Evolutionary conservation across 2,888 invertebrate species (phyloP).

Genomic region (Clistopyga incitator): DNA sequence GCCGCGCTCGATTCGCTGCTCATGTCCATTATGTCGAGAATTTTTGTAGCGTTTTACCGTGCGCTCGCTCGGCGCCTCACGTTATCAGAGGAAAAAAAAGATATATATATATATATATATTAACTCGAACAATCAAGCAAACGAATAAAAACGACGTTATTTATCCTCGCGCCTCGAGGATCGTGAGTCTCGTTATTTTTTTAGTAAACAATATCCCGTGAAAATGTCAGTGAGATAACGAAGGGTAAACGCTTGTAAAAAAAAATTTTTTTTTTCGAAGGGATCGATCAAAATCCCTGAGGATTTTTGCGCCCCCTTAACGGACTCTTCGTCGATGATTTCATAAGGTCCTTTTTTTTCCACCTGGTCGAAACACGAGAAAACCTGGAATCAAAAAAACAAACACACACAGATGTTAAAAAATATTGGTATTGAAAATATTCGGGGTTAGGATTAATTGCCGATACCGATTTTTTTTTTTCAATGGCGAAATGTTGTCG

Average conservation of each 20-base stretch:
- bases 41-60: constrained; percentile 73
- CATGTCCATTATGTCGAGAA: constrained; percentile 83
- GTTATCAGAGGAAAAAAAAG: constrained; percentile 29
- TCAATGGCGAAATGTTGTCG: not conserved
- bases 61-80: constrained; percentile 65
- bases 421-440: not conserved
- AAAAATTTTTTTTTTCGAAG: constrained; percentile 11
- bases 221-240: not conserved
- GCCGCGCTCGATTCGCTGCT: constrained; percentile 84
- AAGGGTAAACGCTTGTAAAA: not conserved
- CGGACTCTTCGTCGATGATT: constrained; percentile 32
- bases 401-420: not conserved
- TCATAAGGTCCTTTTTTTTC: constrained; percentile 50
- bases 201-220: not conserved
- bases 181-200: not conserved
- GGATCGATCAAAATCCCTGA: constrained; percentile 46
- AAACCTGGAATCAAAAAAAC: constrained; percentile 55
- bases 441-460: not conserved
- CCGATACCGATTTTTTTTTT: not conserved
- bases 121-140: not conserved
- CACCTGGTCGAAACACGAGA: constrained; percentile 17
- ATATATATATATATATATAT: no score
- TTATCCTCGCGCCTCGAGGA: constrained; percentile 25
- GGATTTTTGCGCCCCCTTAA: constrained; percentile 52
- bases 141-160: constrained; percentile 2